A percentile compares a stretch with the other conserved stretches of the same genome.
Conservation (phyloP, 2,797 vertebrate genomes). For the Coregonus sp. region DNA sequence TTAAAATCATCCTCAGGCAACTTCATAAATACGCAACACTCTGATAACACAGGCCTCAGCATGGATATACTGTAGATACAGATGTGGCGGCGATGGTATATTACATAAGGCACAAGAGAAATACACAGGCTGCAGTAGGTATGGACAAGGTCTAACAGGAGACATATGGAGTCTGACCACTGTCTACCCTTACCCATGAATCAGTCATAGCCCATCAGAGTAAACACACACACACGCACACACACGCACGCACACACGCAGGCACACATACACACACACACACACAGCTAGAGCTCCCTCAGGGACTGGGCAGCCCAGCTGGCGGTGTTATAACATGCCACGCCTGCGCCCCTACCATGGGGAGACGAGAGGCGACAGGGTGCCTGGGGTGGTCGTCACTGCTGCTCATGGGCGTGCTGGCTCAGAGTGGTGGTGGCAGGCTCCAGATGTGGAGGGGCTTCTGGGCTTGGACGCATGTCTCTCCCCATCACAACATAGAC, state of each 20-base stretch:
- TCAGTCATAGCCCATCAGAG: too few relatives aligned
- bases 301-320: not conserved
- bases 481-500: conserved; percentile 41
- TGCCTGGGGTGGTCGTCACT: conserved; percentile 48
- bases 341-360: not conserved
- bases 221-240: too few relatives aligned
- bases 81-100: too few relatives aligned
- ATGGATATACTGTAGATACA: not conserved
- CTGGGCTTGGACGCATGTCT: conserved; percentile 30
- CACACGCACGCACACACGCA: too few relatives aligned
- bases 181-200: too few relatives aligned
- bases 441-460: conserved; percentile 58
- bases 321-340: not conserved
- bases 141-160: too few relatives aligned
- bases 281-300: too few relatives aligned
- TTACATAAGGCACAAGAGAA: too few relatives aligned
- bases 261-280: too few relatives aligned
- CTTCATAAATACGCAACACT: conserved; percentile 55
- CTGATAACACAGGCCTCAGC: conserved; percentile 6
- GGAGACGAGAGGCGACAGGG: conserved; percentile 3
- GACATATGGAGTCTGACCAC: too few relatives aligned
- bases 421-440: conserved; percentile 57
- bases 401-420: conserved; percentile 28
- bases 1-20: conserved; percentile 55
- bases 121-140: too few relatives aligned